A percentile compares a stretch with the other conserved stretches of the same genome.
Conservation (phyloP, 2,113 vertebrate species). For the Cnemophilus loriae region DNA sequence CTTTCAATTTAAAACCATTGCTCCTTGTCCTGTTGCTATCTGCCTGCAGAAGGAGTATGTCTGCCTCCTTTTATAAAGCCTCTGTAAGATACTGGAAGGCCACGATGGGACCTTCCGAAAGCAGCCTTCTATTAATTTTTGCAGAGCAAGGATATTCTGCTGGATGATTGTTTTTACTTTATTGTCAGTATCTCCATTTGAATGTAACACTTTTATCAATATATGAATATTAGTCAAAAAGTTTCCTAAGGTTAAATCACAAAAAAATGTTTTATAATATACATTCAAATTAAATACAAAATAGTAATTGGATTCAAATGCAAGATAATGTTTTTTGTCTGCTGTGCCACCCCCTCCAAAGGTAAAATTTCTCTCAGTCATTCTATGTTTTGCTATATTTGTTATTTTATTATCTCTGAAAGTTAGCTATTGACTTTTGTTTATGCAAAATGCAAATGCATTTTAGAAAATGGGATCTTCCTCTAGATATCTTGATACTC, state of each 20-base stretch:
- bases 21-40: background rate
- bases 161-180: background rate
- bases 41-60: background rate
- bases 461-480: background rate
- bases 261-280: background rate
- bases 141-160: background rate
- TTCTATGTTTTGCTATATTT: background rate
- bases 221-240: background rate
- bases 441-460: background rate
- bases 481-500: background rate
- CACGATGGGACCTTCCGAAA: background rate
- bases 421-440: background rate
- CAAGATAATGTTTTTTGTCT: background rate
- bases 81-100: background rate
- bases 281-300: background rate
- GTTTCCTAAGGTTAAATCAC: background rate
- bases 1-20: background rate
- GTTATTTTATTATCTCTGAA: background rate
- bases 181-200: background rate
- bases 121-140: background rate
- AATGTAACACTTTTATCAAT: background rate
- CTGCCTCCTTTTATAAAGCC: background rate
- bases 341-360: background rate
- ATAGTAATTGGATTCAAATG: background rate
- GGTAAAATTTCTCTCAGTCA: background rate